These are phyloP conservation scores for Tinea pellionella DNA, from an alignment of 2,888 invertebrate genomes.

Conservation along the genomic window DNA sequence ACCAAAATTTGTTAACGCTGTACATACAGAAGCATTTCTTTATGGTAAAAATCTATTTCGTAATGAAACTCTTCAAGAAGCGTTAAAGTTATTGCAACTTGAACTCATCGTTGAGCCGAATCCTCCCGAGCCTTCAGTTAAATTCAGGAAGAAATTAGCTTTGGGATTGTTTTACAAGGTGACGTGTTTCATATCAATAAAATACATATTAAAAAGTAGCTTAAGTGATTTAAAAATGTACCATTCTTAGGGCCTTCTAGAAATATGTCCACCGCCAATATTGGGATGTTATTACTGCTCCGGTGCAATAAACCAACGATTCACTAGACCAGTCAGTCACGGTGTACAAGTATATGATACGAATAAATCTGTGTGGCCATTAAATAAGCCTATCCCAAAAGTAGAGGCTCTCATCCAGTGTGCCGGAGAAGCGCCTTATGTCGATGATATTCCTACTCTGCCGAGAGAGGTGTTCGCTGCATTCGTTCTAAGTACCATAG, in stretches of 20 bases:
- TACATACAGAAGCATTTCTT: conserved; percentile 58
- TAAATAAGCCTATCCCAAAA: conserved; percentile 74
- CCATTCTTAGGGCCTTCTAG: conserved; percentile 15
- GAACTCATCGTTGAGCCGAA: conserved; percentile 33
- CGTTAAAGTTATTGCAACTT: conserved; percentile 26
- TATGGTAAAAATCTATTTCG: conserved; percentile 48
- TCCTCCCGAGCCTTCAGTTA: conserved; percentile 67
- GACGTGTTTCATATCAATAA: no score
- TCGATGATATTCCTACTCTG: conserved; percentile 67
- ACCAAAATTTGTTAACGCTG: conserved; percentile 51
- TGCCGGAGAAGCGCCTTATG: conserved; percentile 73
- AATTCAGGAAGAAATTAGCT: conserved; percentile 71
- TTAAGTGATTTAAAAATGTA: no score
- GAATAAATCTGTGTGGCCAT: conserved; percentile 70
- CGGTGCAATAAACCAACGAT: conserved; percentile 40
- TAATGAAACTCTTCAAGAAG: conserved; percentile 44
- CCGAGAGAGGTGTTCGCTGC: conserved; percentile 71
- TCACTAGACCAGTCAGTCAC: conserved; percentile 44
- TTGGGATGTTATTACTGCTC: conserved; percentile 37
- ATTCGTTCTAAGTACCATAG: conserved; percentile 57
- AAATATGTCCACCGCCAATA: conserved; percentile 28
- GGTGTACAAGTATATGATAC: conserved; percentile 72
- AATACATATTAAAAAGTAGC: no score
- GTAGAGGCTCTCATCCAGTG: conserved; percentile 64
- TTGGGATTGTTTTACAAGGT: conserved; percentile 76